Evolutionary conservation across 2,113 vertebrate genomes (phyloP), one percentile per base, ranked within the genome.

Genomic region (Mus spicilegus): DNA sequence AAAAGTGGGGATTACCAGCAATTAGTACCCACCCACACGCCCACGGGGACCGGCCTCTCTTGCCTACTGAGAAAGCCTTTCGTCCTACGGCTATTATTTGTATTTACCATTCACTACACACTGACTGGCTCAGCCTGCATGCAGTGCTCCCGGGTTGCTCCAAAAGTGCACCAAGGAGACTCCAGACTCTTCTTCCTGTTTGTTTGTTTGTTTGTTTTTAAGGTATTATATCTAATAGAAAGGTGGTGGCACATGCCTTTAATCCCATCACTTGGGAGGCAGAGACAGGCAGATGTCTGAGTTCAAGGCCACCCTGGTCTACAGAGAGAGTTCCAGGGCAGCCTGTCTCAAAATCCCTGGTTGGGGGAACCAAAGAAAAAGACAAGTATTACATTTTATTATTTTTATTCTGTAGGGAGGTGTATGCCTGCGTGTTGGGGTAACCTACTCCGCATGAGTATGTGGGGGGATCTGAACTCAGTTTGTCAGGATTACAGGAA

Each of bases 1-100:
- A 91, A 95, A 94, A 97, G 73, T 84, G 96, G 97, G 96, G 97
- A 97, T 94, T 98, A 97, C 97, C 97, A 58, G 94, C 97, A 89
- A 96, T 94, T 95, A 96, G 95, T 94, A 91, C 78, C 97, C 96
- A 82, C 95, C 96, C 97, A 95, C 95, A 90, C 96, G 36, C 93
- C 89, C 95, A 82, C 94, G 2, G 78, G 76, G 72, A 84, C 80
- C 54, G 11, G 76, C 80, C 80, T 90, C 77, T 95, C 91, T 92
- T 95, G 94, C 94, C 96, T 76, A 3, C 91, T 42, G 76, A 76
- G 93, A 90, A 75, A 7, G 46, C 84, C 96, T 69, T 69, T 13
- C 30, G 13, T 69, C 28, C 65, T 4, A 67, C 12, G 28, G 65
- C 63, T n/a, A 1, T 8, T 36, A 22, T 1, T n/a, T 4, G 10